Percentiles rank a stretch among this genome's conserved stretches.
phyloP scores from a whole-genome alignment of 2,113 vertebrate species.

The Microcebus tavaratra region DNA sequence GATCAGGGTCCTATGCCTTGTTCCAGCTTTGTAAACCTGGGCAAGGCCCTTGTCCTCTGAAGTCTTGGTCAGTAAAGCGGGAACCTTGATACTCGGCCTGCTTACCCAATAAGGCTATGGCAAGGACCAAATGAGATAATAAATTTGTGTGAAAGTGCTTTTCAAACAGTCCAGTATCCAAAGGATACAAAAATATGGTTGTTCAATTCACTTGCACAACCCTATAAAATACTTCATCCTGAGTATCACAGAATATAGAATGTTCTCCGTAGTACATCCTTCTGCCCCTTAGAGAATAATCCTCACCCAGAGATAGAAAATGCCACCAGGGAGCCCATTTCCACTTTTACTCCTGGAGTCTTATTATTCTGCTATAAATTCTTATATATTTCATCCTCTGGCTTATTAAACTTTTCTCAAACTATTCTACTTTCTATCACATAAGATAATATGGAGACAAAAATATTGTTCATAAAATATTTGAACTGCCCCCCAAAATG shows the following conservation, averaged over 20 bases:
- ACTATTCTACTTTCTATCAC: not conserved
- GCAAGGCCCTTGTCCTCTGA: not conserved
- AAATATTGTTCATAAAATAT: not conserved
- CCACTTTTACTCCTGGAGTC: not conserved
- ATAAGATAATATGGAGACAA: conserved; percentile 11
- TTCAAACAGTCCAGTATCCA: not conserved
- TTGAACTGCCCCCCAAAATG: not conserved
- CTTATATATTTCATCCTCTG: not conserved
- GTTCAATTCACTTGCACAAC: not conserved
- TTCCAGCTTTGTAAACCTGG: not conserved
- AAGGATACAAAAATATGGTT: not conserved
- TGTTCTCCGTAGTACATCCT: not conserved
- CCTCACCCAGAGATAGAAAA: not conserved
- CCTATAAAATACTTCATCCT: not conserved
- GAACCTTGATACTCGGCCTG: not conserved
- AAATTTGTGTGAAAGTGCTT: not conserved
- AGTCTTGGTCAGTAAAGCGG: not conserved
- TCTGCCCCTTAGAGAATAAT: not conserved
- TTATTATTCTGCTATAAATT: not conserved
- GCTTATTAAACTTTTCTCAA: not conserved
- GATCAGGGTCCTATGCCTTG: not conserved
- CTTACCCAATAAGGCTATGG: not conserved
- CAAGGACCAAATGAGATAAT: not conserved
- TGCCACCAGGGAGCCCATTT: not conserved
- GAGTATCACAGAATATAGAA: not conserved